Evolutionary conservation across 2,888 invertebrate genomes (phyloP).

Genomic region (Plemyria rubiginata): DNA sequence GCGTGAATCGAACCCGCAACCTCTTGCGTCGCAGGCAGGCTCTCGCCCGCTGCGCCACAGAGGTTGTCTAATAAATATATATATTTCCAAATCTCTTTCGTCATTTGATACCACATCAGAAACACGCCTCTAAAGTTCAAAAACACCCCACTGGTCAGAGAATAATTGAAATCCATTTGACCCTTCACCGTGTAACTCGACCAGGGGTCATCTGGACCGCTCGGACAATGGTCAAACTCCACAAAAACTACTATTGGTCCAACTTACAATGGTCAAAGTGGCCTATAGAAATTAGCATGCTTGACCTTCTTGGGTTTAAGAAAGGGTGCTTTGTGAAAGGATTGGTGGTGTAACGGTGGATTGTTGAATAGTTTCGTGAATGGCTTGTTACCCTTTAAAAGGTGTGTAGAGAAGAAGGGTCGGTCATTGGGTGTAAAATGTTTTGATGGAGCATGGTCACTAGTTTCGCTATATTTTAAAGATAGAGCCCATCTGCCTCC

Average conservation of each 20-base stretch:
- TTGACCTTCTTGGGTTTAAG: conserved; percentile 61
- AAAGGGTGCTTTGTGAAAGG: conserved; percentile 53
- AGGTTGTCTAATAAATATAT: too few relatives aligned
- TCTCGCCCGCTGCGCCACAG: too few relatives aligned
- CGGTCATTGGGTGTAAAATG: neutral
- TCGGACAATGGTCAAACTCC: conserved; percentile 64
- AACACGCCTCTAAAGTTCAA: conserved; percentile 18
- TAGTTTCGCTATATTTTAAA: neutral
- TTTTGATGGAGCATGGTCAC: neutral
- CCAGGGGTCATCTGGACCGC: conserved; percentile 78
- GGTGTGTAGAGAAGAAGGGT: conserved; percentile 30
- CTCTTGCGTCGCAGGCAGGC: too few relatives aligned
- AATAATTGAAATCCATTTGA: conserved; percentile 56
- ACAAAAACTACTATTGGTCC: conserved; percentile 74
- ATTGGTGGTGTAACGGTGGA: conserved; percentile 64
- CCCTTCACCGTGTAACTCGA: conserved; percentile 71
- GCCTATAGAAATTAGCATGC: conserved; percentile 65
- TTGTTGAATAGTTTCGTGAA: conserved; percentile 46
- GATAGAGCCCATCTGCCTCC: too few relatives aligned
- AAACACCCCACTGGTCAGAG: conserved; percentile 41
- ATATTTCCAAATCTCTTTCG: conserved; percentile 3
- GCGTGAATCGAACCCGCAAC: too few relatives aligned
- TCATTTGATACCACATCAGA: conserved; percentile 7
- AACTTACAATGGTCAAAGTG: conserved; percentile 58
- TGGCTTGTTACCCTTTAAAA: conserved; percentile 42